phyloP scores from a whole-genome alignment of 1,140 invertebrate genomes.

The Brachionus asplanchnoidis region DNA sequence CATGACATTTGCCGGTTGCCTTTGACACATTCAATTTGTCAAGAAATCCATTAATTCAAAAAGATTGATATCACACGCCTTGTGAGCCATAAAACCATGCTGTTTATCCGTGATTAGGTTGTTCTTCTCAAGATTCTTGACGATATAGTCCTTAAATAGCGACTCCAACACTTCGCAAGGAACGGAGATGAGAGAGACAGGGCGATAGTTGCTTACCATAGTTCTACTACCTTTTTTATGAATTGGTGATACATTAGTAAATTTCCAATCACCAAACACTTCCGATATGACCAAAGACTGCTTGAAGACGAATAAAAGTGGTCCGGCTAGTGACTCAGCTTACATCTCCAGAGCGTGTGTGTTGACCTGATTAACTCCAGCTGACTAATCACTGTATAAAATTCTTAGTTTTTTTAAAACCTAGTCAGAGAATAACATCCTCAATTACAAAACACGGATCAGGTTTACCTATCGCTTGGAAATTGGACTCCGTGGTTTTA shows the following conservation, averaged over 20 bases:
- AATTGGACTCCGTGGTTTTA: background rate
- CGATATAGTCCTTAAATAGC: no score
- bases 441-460: background rate
- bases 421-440: background rate
- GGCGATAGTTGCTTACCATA: conserved; percentile 30
- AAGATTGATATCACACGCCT: conserved; percentile 40
- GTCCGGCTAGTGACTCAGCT: background rate
- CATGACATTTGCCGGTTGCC: background rate
- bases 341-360: background rate
- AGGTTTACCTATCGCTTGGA: background rate
- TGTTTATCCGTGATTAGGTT: no score
- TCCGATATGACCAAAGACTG: background rate
- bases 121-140: no score
- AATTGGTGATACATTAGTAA: conserved; percentile 33
- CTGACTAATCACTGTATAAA: background rate
- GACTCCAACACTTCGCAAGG: no score
- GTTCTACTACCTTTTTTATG: conserved; percentile 34
- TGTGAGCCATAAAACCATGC: background rate
- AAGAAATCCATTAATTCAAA: background rate
- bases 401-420: background rate
- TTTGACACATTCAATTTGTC: background rate
- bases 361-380: background rate
- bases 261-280: conserved; percentile 20
- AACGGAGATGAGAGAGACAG: no score
- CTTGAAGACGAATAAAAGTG: background rate